Evolutionary conservation across 1,140 invertebrate genomes (phyloP), one percentile per base, ranked within the genome.

Genomic region (Ceratoteleas bidentatus): DNA sequence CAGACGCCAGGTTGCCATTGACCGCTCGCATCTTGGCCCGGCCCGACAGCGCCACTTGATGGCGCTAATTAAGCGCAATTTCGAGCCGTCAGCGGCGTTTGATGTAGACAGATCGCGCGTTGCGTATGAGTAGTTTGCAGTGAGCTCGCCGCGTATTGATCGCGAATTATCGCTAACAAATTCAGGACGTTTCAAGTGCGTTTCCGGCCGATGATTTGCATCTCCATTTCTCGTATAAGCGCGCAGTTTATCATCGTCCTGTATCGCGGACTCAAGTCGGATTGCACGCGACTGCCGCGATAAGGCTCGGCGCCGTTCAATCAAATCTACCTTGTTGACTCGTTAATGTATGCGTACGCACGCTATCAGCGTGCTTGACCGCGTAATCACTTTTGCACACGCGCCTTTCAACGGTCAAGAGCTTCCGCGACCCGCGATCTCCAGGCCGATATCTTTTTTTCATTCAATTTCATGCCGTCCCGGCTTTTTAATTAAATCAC

Each of bases 111-210:
- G 70, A 56, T 73, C 57, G 34, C 53, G 62, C 68, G 76, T 76
- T 82, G 68, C 79, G 65, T 66, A 66, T 47, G 73, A 82, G 73
- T 82, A 73, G 65, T 82, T 77, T 68, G 73, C 64, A 73, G 60
- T 68, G 50, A 56, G 61, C 60, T 62, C 60, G 34, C 34, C n/a
- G 45, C 33, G 53, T 74, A 82, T 82, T 62, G 80, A 78, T 82
- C 64, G 62, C 53, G 58, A 77, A 82, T 82, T 77, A 77, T 61
- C 73, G 66, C 38, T 52, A 61, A 73, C 68, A 77, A 70, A 82
- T 82, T 82, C 80, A 76, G 80, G 73, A 77, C 68, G 68, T 82
- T 82, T 82, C 74, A 62, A 78, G 74, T 82, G 80, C 68, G 69
- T 82, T 82, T 82, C 79, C 73, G 73, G 54, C 62, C 45, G 24